Percentiles rank a stretch among this genome's conserved stretches.
These are phyloP conservation scores for Rousettus leschenaultii DNA, from an alignment of 2,113 vertebrate genomes.

Conservation along the genomic window DNA sequence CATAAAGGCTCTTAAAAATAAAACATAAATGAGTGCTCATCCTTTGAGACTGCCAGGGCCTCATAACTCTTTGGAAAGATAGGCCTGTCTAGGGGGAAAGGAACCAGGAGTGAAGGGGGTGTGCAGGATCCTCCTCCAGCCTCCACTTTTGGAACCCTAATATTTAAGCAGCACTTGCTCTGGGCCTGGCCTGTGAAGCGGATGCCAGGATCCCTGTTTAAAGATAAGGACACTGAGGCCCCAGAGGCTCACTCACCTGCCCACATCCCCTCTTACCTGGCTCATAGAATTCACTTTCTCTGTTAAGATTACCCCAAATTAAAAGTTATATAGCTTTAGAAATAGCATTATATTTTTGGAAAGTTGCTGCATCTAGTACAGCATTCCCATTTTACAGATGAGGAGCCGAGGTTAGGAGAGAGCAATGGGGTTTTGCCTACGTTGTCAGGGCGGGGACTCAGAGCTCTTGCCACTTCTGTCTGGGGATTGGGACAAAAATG, in stretches of 20 bases:
- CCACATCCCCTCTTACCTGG: background rate
- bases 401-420: background rate
- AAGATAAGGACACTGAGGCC: background rate
- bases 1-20: background rate
- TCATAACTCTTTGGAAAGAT: background rate
- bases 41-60: background rate
- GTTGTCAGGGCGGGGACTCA: accelerated
- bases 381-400: background rate
- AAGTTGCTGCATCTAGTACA: background rate
- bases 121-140: background rate
- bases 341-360: background rate
- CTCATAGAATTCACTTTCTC: background rate
- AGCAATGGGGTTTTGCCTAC: background rate
- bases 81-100: background rate
- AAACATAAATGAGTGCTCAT: background rate
- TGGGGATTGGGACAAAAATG: background rate
- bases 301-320: background rate
- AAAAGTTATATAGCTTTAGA: background rate
- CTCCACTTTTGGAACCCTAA: background rate
- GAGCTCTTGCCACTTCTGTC: background rate
- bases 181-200: background rate
- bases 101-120: accelerated
- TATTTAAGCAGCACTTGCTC: too few species aligned
- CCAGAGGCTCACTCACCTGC: background rate
- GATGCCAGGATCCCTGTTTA: background rate